phyloP scores from a whole-genome alignment of 2,888 invertebrate species.

The Andricus quercusramuli region DNA sequence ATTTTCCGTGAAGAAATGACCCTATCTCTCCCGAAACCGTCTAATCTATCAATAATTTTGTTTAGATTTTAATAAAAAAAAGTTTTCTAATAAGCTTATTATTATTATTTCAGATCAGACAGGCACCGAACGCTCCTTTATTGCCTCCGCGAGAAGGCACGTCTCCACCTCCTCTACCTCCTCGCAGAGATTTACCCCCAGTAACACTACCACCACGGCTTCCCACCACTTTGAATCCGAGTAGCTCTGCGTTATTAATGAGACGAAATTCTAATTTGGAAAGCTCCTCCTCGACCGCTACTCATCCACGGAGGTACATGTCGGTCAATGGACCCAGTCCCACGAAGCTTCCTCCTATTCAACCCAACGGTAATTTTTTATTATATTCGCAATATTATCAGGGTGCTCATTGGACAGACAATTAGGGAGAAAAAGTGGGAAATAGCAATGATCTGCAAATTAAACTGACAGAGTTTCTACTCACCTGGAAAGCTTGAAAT shows the following conservation, averaged over 20 bases:
- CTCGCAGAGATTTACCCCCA: constrained; percentile 78
- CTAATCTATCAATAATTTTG: too few relatives aligned
- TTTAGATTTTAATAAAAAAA: too few relatives aligned
- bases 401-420: neutral
- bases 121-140: constrained; percentile 85
- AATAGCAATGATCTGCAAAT: too few relatives aligned
- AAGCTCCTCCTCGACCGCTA: constrained; percentile 63
- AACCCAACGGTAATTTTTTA: constrained; percentile 71
- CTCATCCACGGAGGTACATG: constrained; percentile 73
- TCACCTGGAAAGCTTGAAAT: too few relatives aligned
- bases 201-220: constrained; percentile 71
- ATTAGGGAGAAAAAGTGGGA: too few relatives aligned
- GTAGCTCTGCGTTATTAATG: constrained; percentile 73
- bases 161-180: constrained; percentile 85
- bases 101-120: constrained; percentile 78
- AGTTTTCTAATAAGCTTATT: neutral
- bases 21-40: too few relatives aligned
- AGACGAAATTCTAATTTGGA: constrained; percentile 76
- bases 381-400: neutral
- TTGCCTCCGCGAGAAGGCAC: constrained; percentile 85
- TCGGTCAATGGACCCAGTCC: constrained; percentile 77
- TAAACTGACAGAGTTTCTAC: too few relatives aligned
- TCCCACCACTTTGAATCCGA: constrained; percentile 70
- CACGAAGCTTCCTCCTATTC: constrained; percentile 71
- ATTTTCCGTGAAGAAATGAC: too few relatives aligned